Conservation (phyloP, 2,797 vertebrate species). For the Petrocephalus schoutedeni region DNA sequence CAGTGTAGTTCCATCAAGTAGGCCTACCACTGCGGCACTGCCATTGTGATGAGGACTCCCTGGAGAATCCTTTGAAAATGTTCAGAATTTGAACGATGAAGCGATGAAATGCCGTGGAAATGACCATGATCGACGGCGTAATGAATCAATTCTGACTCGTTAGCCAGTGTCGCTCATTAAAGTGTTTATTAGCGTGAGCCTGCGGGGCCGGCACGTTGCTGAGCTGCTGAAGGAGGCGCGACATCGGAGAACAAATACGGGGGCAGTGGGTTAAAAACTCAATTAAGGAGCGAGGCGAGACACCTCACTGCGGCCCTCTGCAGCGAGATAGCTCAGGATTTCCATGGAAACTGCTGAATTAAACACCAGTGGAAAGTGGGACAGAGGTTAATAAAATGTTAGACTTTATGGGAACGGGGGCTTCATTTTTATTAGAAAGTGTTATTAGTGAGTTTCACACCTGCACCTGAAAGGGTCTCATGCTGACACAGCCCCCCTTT, state of each 20-base stretch:
- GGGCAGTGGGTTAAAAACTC: neutral
- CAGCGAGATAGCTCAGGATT: neutral
- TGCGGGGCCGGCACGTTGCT: neutral
- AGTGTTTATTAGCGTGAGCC: neutral
- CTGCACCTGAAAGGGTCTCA: neutral
- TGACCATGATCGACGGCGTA: neutral
- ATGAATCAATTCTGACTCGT: neutral
- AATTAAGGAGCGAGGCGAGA: neutral
- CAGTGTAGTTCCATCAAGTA: neutral
- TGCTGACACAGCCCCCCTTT: neutral
- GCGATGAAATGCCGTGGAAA: neutral
- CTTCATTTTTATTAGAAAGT: neutral
- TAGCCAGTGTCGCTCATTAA: neutral
- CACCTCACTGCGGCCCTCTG: neutral
- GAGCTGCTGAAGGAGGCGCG: neutral
- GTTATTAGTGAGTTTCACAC: neutral
- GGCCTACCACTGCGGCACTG: neutral
- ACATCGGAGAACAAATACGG: neutral
- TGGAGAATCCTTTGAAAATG: neutral
- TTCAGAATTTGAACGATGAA: neutral
- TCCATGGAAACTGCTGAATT: neutral
- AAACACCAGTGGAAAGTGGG: neutral
- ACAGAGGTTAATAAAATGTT: neutral
- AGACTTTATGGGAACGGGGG: neutral
- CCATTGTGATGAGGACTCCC: neutral